Evolutionary conservation across 2,888 invertebrate genomes (phyloP).

Genomic region (Eupithecia inturbata): DNA sequence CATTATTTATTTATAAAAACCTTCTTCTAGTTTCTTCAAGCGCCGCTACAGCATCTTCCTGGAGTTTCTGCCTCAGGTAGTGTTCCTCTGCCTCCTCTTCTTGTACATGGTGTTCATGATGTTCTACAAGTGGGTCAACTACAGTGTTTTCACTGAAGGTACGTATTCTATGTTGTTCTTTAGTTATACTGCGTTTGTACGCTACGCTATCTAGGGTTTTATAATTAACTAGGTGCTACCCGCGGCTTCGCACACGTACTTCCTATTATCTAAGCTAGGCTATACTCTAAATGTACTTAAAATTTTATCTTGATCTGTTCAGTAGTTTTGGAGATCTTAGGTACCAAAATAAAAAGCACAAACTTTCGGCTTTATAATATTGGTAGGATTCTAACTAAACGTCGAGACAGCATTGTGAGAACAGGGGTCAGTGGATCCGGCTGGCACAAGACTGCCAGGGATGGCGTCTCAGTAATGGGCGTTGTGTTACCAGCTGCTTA

Average conservation of each 20-base stretch:
- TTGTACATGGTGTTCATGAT: slow-evolving; percentile 96
- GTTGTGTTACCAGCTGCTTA: not conserved
- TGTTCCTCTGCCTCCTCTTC: slow-evolving; percentile 95
- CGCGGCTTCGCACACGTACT: no score
- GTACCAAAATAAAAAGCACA: no score
- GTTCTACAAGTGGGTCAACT: slow-evolving; percentile 95
- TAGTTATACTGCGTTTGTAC: not conserved
- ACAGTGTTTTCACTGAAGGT: slow-evolving; percentile 81
- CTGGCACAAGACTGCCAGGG: not conserved
- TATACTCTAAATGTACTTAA: no score
- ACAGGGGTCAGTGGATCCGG: not conserved
- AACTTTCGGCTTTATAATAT: no score
- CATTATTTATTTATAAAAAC: no score
- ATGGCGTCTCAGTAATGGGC: not conserved
- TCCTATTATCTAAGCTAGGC: no score
- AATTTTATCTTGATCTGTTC: no score
- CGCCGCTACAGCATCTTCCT: slow-evolving; percentile 88
- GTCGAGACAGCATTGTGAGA: not conserved
- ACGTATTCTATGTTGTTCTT: slow-evolving; percentile 29
- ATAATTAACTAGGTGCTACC: no score
- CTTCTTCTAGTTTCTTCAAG: slow-evolving; percentile 84
- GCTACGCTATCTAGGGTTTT: not conserved
- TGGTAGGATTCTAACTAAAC: not conserved
- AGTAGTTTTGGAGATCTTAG: no score
- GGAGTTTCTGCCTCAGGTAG: slow-evolving; percentile 95